Percentiles rank a stretch among this genome's conserved stretches.
Conservation (phyloP, 2,113 vertebrate species). For the Salvelinus fontinalis region DNA sequence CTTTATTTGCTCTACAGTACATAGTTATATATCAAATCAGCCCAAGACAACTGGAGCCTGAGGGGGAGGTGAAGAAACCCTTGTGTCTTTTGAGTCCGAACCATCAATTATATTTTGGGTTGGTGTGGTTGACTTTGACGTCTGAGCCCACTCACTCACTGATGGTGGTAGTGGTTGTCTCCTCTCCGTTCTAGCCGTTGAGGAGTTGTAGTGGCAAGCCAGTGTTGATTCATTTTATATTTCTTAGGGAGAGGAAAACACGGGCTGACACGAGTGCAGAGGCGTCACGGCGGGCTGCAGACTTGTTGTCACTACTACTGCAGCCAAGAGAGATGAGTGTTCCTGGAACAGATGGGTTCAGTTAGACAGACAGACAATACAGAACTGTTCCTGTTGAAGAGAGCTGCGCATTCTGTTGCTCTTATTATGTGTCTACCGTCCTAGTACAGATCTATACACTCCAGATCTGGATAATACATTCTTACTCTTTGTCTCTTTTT, state of each 20-base stretch:
- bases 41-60: conserved; percentile 36
- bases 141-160: conserved; percentile 49
- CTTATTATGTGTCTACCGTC: not conserved
- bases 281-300: conserved; percentile 36
- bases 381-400: not conserved
- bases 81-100: conserved; percentile 44
- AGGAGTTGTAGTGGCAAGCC: conserved; percentile 39
- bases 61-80: conserved; percentile 31
- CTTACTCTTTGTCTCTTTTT: not conserved
- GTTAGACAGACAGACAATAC: not conserved
- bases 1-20: conserved; percentile 42
- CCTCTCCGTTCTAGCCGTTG: conserved; percentile 3
- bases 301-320: conserved; percentile 17
- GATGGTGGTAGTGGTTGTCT: conserved; percentile 44
- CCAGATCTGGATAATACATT: not conserved
- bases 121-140: conserved; percentile 57
- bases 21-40: conserved; percentile 55
- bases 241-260: conserved; percentile 31
- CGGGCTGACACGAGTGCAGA: conserved; percentile 42
- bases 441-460: not conserved
- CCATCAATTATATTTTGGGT: conserved; percentile 66
- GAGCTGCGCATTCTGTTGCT: conserved; percentile 2
- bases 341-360: conserved; percentile 37
- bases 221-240: conserved; percentile 33
- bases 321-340: conserved; percentile 25